These are phyloP conservation scores for Gonatopus flavifemur DNA, from an alignment of 1,140 invertebrate genomes.

Conservation along the genomic window DNA sequence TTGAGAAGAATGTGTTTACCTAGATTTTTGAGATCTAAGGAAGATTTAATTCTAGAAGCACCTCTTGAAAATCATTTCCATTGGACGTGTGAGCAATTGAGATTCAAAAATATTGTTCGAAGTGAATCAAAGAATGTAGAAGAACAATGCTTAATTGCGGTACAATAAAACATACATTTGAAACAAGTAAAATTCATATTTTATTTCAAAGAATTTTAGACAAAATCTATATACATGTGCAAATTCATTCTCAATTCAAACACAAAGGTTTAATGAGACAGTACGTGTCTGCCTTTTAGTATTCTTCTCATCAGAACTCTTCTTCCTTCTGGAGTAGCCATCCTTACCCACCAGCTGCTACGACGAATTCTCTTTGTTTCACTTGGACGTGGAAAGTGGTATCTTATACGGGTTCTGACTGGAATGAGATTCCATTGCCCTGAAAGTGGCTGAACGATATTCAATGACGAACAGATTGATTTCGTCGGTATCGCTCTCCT, in stretches of 20 bases:
- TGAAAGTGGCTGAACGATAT: background rate
- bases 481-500: background rate
- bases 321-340: slow-evolving; percentile 69
- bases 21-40: slow-evolving; percentile 16
- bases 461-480: background rate
- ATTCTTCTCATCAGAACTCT: slow-evolving; percentile 73
- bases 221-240: no score
- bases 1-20: slow-evolving; percentile 34
- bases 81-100: slow-evolving; percentile 46
- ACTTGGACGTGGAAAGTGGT: slow-evolving; percentile 72
- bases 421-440: slow-evolving; percentile 33
- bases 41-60: slow-evolving; percentile 41
- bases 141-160: no score
- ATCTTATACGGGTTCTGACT: slow-evolving; percentile 58
- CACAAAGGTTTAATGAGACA: slow-evolving; percentile 68
- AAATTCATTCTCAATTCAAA: no score
- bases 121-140: background rate
- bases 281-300: slow-evolving; percentile 70
- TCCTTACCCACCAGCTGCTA: slow-evolving; percentile 69
- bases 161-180: no score
- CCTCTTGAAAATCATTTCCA: slow-evolving; percentile 44
- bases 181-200: no score
- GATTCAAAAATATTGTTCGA: slow-evolving; percentile 22
- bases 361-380: slow-evolving; percentile 70
- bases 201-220: no score